phyloP scores from a whole-genome alignment of 2,113 vertebrate species.

The Callocephalon fimbriatum region DNA sequence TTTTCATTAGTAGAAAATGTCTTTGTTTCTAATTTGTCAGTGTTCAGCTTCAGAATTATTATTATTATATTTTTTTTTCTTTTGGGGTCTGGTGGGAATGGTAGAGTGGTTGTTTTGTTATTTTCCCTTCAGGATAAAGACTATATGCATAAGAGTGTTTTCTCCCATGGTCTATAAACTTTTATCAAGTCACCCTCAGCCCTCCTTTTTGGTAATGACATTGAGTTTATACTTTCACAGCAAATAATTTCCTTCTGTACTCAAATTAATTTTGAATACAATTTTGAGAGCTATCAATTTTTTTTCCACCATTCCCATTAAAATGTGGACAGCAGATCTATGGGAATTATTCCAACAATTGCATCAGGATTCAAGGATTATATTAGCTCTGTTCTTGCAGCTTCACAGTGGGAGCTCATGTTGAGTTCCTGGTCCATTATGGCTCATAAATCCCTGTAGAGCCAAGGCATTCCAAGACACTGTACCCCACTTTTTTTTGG shows the following conservation, averaged over 20 bases:
- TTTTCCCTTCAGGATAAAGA: not conserved
- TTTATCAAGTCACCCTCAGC: not conserved
- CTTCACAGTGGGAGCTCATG: not conserved
- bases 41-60: not conserved
- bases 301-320: not conserved
- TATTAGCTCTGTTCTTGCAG: not conserved
- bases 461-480: not conserved
- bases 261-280: not conserved
- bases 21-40: not conserved
- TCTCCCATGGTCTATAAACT: not conserved
- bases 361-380: not conserved
- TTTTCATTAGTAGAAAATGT: not conserved
- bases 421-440: not conserved
- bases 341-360: slow-evolving; percentile 18
- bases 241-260: not conserved
- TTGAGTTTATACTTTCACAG: not conserved
- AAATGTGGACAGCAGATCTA: slow-evolving; percentile 28
- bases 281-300: not conserved
- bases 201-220: not conserved
- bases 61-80: not conserved
- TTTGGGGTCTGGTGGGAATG: not conserved
- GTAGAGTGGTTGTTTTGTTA: not conserved
- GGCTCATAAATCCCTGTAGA: not conserved
- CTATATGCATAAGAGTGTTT: not conserved
- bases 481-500: not conserved